Percentiles rank a stretch among this genome's conserved stretches.
Evolutionary conservation across 53 echinoderm and acorn worm species (phyloP).

Genomic region (Holothuria scabra): DNA sequence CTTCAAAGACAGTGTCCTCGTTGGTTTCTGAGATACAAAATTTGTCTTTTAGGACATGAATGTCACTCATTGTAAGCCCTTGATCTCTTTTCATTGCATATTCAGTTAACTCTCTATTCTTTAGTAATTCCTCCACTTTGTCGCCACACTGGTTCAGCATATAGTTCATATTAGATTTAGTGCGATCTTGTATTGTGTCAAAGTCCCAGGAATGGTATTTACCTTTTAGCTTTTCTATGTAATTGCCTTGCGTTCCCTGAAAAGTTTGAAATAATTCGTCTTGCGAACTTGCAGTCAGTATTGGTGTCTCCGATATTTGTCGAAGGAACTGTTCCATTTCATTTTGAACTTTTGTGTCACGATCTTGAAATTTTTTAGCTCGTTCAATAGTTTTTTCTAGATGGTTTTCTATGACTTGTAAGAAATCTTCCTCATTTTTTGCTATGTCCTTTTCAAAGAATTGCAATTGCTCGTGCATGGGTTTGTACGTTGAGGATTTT

Average conservation of each 20-base stretch:
- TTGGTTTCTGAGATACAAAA: constrained; percentile 13
- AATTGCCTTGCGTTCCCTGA: too few relatives aligned
- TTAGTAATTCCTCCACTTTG: not conserved
- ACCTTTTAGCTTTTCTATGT: not conserved
- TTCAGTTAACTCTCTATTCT: not conserved
- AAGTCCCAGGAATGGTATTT: too few relatives aligned
- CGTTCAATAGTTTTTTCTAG: not conserved
- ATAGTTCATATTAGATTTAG: not conserved
- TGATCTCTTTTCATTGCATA: not conserved
- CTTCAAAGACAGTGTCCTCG: not conserved
- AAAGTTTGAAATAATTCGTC: too few relatives aligned
- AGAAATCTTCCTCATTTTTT: not conserved
- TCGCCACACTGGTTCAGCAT: constrained; percentile 21
- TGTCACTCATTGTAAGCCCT: not conserved
- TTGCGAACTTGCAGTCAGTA: too few relatives aligned
- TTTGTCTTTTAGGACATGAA: not conserved
- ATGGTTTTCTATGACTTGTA: not conserved
- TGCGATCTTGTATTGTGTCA: not conserved
- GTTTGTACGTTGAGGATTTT: not conserved
- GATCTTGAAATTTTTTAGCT: not conserved
- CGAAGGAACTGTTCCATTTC: not conserved
- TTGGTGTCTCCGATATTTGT: too few relatives aligned
- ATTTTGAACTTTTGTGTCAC: not conserved
- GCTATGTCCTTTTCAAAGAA: constrained; percentile 11
- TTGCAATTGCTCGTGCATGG: not conserved